A percentile compares a stretch with the other conserved stretches of the same genome.
phyloP scores from a whole-genome alignment of 2,113 vertebrate species.

The Centrocercus urophasianus region DNA sequence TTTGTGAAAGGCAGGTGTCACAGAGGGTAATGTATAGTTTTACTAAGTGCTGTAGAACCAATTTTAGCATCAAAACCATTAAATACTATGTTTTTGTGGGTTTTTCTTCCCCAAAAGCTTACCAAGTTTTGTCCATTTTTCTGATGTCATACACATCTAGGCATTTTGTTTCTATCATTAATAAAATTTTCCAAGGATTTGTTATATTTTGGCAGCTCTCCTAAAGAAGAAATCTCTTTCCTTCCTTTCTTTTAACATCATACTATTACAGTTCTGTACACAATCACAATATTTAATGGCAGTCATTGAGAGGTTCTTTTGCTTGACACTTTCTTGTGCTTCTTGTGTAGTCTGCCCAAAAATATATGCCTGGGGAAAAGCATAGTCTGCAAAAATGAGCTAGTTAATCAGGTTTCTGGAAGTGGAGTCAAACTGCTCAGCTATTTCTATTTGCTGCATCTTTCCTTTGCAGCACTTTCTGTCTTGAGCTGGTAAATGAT shows the following conservation, averaged over 20 bases:
- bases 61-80: not conserved
- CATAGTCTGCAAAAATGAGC: not conserved
- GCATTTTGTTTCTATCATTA: not conserved
- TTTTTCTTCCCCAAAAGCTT: not conserved
- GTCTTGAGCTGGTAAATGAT: not conserved
- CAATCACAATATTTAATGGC: not conserved
- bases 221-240: conserved; percentile 13
- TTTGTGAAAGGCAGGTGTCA: not conserved
- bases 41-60: not conserved
- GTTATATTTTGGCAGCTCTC: not conserved
- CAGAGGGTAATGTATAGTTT: not conserved
- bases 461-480: not conserved
- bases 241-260: not conserved
- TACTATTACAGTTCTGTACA: not conserved
- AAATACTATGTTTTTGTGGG: not conserved
- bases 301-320: not conserved
- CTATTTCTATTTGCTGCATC: fast-evolving
- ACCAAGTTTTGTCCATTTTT: not conserved
- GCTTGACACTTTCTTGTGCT: not conserved
- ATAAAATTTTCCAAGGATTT: not conserved
- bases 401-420: not conserved
- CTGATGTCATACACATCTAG: not conserved
- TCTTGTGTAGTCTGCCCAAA: not conserved
- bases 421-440: not conserved
- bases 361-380: not conserved